A percentile compares a stretch with the other conserved stretches of the same genome.
phyloP scores from a whole-genome alignment of 2,888 invertebrate genomes.

The Leptodirus hochenwartii region DNA sequence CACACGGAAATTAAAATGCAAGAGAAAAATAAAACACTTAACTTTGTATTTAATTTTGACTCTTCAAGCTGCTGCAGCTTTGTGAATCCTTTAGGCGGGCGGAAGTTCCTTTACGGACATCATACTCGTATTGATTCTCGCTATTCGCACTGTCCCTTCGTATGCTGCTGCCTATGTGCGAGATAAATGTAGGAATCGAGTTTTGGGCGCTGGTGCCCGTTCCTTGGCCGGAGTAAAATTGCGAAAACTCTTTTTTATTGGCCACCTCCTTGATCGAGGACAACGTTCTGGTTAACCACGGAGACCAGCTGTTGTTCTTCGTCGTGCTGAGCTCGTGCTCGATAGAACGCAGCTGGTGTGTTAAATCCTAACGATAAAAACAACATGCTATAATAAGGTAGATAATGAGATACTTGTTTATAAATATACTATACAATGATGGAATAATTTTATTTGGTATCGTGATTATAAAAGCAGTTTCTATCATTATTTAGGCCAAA shows the following conservation, averaged over 20 bases:
- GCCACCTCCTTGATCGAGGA: conserved; percentile 56
- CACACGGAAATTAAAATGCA: no score
- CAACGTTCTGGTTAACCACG: conserved; percentile 90
- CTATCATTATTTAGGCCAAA: no score
- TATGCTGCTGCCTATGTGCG: conserved; percentile 24
- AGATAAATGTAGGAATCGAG: conserved; percentile 24
- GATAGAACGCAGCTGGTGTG: conserved; percentile 73
- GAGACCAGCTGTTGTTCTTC: conserved; percentile 64
- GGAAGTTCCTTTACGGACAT: conserved; percentile 23
- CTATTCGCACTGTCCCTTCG: conserved; percentile 33
- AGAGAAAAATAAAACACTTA: conserved; percentile 2
- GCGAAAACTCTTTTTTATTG: conserved; percentile 33
- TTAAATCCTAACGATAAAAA: conserved; percentile 49
- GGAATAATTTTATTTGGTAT: not conserved
- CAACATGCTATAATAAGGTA: conserved; percentile 1
- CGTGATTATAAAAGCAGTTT: no score
- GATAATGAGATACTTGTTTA: not conserved
- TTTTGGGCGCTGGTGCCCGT: conserved; percentile 17
- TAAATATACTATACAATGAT: not conserved
- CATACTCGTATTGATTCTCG: conserved; percentile 8
- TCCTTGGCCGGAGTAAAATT: conserved; percentile 22
- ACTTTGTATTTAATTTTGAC: conserved; percentile 16
- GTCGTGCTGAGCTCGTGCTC: conserved; percentile 55
- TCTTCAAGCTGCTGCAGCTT: conserved; percentile 26
- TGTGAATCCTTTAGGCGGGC: conserved; percentile 27